Conservation (phyloP, 2,113 vertebrate species). For the Labrus mixtus region DNA sequence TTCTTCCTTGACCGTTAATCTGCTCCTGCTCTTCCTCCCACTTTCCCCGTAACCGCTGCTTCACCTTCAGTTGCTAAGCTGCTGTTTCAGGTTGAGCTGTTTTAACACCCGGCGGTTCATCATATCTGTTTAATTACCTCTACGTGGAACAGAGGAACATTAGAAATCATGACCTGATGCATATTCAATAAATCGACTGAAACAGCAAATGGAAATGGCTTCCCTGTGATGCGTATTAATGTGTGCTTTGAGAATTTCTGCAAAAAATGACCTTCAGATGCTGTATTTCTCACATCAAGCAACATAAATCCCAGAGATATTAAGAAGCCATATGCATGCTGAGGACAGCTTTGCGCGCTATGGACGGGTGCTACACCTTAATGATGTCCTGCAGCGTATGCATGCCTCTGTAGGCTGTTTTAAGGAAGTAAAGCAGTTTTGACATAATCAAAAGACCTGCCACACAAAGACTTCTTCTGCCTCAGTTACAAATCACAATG, state of each 20-base stretch:
- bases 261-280: conserved; percentile 50
- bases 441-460: too few species aligned
- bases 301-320: conserved; percentile 13
- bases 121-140: conserved; percentile 77
- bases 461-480: too few species aligned
- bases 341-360: conserved; percentile 3
- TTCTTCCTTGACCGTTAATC: conserved; percentile 51
- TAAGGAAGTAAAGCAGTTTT: too few species aligned
- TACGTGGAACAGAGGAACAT: conserved; percentile 42
- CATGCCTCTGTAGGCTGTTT: too few species aligned
- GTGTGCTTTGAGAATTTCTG: conserved; percentile 51
- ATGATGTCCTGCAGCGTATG: too few species aligned
- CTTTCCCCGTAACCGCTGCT: conserved; percentile 37
- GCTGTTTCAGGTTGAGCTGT: conserved; percentile 71
- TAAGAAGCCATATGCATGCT: conserved; percentile 8
- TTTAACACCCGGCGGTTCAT: conserved; percentile 72
- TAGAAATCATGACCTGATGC: conserved; percentile 69
- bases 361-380: too few species aligned
- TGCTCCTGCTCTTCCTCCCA: conserved; percentile 35
- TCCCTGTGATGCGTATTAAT: conserved; percentile 36
- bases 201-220: conserved; percentile 57
- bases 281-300: conserved; percentile 12
- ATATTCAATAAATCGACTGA: conserved; percentile 71
- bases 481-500: too few species aligned
- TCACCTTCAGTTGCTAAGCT: conserved; percentile 70